Evolutionary conservation across 2,888 invertebrate genomes (phyloP).

Genomic region (Drosophila borborema): DNA sequence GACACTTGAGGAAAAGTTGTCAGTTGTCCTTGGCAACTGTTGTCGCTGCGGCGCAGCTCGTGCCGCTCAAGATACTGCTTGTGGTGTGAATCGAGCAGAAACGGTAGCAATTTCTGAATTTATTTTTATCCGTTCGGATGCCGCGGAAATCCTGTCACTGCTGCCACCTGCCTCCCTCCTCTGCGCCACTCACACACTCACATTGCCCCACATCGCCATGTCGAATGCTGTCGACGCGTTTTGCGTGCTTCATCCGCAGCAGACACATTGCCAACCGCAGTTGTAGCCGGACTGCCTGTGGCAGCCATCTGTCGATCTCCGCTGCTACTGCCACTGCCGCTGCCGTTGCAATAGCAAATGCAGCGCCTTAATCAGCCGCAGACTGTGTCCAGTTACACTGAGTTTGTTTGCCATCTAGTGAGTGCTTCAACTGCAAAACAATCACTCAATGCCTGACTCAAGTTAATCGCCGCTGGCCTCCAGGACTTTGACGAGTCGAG

Average conservation of each 20-base stretch:
- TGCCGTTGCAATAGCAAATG: constrained; percentile 66
- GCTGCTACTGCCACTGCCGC: constrained; percentile 4
- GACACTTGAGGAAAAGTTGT: constrained; percentile 73
- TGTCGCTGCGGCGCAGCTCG: constrained; percentile 7
- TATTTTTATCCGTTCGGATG: constrained; percentile 78
- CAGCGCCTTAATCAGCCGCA: constrained; percentile 66
- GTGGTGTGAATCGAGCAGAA: constrained; percentile 51
- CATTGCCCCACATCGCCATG: not conserved
- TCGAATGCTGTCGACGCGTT: constrained; percentile 38
- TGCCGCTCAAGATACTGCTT: not conserved
- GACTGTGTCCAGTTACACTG: constrained; percentile 36
- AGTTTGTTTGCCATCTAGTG: constrained; percentile 22
- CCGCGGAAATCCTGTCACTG: constrained; percentile 76
- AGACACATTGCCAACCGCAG: constrained; percentile 42
- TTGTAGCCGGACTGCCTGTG: constrained; percentile 47
- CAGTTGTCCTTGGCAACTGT: constrained; percentile 56
- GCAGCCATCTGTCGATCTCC: constrained; percentile 8
- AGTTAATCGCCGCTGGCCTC: constrained; percentile 79
- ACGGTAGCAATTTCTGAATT: constrained; percentile 80
- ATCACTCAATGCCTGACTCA: constrained; percentile 79
- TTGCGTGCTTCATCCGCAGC: constrained; percentile 39
- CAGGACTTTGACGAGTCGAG: constrained; percentile 53
- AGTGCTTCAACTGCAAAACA: constrained; percentile 63
- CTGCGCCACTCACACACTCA: not conserved
- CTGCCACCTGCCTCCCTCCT: constrained; percentile 19